Conservation (phyloP, 2,797 vertebrate genomes). For the Pteronotus mesoamericanus region DNA sequence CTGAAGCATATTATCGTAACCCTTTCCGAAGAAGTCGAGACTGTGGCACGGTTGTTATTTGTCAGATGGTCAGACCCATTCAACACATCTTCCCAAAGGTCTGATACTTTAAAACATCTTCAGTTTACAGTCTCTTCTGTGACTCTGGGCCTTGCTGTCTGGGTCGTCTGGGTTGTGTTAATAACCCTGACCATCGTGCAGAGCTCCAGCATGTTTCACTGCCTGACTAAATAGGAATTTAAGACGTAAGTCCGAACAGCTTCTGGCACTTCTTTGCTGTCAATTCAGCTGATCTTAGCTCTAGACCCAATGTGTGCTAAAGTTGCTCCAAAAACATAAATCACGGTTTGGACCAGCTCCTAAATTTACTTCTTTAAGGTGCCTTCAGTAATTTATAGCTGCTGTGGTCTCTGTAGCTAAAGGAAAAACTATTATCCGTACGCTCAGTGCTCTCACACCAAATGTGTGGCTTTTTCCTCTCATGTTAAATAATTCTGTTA, state of each 20-base stretch:
- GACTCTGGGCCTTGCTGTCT: background rate
- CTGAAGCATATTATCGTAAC: background rate
- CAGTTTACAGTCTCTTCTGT: background rate
- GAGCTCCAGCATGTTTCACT: background rate
- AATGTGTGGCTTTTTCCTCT: background rate
- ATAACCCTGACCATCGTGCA: background rate
- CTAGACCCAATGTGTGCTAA: background rate
- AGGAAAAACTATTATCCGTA: background rate
- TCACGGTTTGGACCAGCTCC: background rate
- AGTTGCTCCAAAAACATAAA: background rate
- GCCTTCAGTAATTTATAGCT: background rate
- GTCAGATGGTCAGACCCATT: background rate
- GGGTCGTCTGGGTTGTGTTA: constrained; percentile 3
- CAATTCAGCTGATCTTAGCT: background rate
- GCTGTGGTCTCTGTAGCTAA: background rate
- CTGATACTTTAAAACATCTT: constrained; percentile 2
- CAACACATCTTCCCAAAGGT: background rate
- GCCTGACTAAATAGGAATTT: background rate
- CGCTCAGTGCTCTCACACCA: background rate
- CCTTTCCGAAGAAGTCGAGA: constrained; percentile 6
- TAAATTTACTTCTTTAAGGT: background rate
- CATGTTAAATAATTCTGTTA: background rate
- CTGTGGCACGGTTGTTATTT: background rate
- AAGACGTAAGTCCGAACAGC: background rate
- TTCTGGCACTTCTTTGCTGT: background rate